phyloP scores from a whole-genome alignment of 2,113 vertebrate species.

The Corythaeola cristata region DNA sequence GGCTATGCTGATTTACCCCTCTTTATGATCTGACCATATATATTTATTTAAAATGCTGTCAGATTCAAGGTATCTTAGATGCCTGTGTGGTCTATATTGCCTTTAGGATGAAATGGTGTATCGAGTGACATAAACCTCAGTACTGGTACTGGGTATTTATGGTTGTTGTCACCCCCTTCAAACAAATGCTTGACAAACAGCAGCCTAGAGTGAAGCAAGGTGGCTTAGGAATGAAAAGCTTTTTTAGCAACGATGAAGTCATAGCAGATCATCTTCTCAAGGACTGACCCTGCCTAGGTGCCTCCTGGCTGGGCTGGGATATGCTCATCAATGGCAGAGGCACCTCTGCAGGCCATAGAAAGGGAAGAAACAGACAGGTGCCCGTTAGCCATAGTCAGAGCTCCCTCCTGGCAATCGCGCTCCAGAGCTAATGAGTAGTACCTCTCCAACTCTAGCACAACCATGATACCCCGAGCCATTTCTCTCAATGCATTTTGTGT shows the following conservation, averaged over 20 bases:
- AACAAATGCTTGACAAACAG: not conserved
- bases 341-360: not conserved
- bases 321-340: not conserved
- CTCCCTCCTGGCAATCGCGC: not conserved
- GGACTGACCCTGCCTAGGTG: not conserved
- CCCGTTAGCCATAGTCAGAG: not conserved
- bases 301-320: not conserved
- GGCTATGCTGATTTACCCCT: not conserved
- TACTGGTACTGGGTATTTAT: not conserved
- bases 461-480: not conserved
- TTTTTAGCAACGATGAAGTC: not conserved
- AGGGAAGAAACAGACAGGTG: not conserved
- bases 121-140: not conserved
- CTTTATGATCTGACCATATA: not conserved
- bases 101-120: not conserved
- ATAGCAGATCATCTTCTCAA: not conserved
- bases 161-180: not conserved
- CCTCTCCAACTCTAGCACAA: not conserved
- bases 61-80: not conserved
- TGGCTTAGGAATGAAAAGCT: not conserved
- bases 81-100: not conserved
- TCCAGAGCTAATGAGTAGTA: not conserved
- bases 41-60: conserved; percentile 7
- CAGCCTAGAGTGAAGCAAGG: not conserved
- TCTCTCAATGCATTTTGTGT: not conserved